Base-by-base conservation (phyloP, 2,888 invertebrate species). In the Dexiosoma caninum region DNA sequence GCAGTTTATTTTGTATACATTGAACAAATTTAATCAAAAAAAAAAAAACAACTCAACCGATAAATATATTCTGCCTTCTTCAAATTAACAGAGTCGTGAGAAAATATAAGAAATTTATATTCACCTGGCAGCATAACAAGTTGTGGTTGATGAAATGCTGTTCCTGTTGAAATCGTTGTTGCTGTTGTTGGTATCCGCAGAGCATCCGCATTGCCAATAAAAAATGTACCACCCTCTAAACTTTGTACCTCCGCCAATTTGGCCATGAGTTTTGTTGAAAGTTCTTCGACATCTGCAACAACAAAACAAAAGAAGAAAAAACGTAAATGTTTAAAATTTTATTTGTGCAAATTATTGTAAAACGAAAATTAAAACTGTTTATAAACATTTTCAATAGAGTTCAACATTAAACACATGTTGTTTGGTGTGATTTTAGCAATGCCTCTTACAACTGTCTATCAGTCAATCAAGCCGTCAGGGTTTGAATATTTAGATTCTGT, bases 221-320 rank as follows among this genome's bases (percentile, higher is more conserved):
- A 89, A 83, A 90, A 90, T 81, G 88, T 90, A 82, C 90, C 89
- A 81, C 89, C 90, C 78, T 90, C 90, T 79, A 89, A 85, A 79
- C 88, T 89, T 86, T 90, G 90, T 77, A 90, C 90, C 84, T 90
- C 89, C 40, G 90, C 90, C 83, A 90, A 85, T 84, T 89, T 88
- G 72, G 90, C 90, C 90, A 90, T 90, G 82, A 90, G 86, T 84
- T 90, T 90, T 37, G 90, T 90, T 84, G 90, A 90, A 85, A 90
- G 85, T 85, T 90, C 90, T 86, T 90, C 90, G 83, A 90, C 90
- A 88, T 90, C 90, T 90, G 37, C 87, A 87, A 86, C 32, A 69
- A 72, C 77, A 82, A 53, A 44, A n/a, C n/a, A n/a, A n/a, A n/a
- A n/a, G n/a, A 35, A 55, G n/a, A 3, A 55, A 53, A 55, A 55